These are phyloP conservation scores for Murina feae DNA, from an alignment of 2,113 vertebrate genomes.

Conservation along the genomic window DNA sequence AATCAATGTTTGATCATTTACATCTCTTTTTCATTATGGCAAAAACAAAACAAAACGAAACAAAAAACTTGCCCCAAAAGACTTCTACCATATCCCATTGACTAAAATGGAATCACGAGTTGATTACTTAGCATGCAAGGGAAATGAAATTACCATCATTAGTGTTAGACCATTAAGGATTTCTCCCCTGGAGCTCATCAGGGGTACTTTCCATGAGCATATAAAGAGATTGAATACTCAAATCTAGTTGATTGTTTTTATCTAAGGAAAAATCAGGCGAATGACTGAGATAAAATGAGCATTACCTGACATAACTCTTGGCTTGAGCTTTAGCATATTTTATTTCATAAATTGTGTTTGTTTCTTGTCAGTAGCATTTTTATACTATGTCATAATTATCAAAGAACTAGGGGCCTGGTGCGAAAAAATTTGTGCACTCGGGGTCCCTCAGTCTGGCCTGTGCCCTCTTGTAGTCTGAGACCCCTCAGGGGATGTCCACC, in stretches of 20 bases:
- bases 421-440: too few relatives aligned
- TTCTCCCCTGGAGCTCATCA: background rate
- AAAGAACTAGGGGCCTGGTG: too few relatives aligned
- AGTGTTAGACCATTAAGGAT: background rate
- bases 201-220: background rate
- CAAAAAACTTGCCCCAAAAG: background rate
- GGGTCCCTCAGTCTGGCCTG: too few relatives aligned
- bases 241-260: background rate
- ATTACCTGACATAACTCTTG: background rate
- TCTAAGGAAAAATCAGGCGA: background rate
- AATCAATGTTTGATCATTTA: background rate
- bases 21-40: background rate
- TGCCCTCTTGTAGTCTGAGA: too few relatives aligned
- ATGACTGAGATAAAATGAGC: background rate
- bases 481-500: too few relatives aligned
- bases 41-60: background rate
- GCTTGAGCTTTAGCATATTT: background rate
- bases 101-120: background rate
- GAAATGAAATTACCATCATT: background rate
- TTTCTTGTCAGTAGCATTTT: background rate
- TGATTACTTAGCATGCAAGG: background rate
- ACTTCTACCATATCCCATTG: background rate
- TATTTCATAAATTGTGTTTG: background rate
- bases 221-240: background rate
- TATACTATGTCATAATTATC: background rate